These are phyloP conservation scores for Vanessa tameamea DNA, from an alignment of 1,140 invertebrate genomes.

Conservation along the genomic window DNA sequence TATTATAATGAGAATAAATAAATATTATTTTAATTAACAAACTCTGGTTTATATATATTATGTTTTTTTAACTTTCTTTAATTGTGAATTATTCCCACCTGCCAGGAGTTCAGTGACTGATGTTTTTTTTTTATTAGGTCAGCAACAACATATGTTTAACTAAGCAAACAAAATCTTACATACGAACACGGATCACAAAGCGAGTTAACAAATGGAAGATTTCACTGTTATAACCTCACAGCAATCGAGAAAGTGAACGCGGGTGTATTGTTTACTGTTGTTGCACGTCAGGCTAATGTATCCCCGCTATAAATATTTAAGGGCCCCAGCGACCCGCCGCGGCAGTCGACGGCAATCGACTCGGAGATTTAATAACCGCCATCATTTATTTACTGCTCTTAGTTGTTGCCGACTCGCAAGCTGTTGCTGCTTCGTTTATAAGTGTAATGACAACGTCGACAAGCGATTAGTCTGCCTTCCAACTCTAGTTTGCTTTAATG, in stretches of 20 bases:
- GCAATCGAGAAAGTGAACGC: neutral
- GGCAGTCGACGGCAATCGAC: neutral
- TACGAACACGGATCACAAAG: neutral
- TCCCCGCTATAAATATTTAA: constrained; percentile 2
- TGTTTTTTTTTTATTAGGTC: too few relatives aligned
- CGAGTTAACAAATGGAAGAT: neutral
- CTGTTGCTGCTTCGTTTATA: neutral
- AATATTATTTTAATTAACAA: too few relatives aligned
- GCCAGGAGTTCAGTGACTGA: too few relatives aligned
- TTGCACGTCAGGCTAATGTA: constrained; percentile 1
- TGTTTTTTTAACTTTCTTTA: too few relatives aligned
- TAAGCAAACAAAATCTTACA: neutral
- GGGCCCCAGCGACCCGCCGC: neutral
- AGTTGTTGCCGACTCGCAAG: constrained; percentile 1
- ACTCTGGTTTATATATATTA: too few relatives aligned
- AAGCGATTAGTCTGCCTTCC: constrained; percentile 5
- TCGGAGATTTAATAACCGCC: constrained; percentile 19
- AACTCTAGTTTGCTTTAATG: neutral
- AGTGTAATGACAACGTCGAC: constrained; percentile 5
- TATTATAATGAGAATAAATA: too few relatives aligned
- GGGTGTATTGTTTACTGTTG: neutral
- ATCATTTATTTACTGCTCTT: constrained; percentile 20
- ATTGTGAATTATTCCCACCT: too few relatives aligned
- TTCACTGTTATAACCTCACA: neutral
- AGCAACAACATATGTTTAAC: too few relatives aligned